Evolutionary conservation across 2,888 invertebrate genomes (phyloP).

Genomic region (Orthosia gothica): DNA sequence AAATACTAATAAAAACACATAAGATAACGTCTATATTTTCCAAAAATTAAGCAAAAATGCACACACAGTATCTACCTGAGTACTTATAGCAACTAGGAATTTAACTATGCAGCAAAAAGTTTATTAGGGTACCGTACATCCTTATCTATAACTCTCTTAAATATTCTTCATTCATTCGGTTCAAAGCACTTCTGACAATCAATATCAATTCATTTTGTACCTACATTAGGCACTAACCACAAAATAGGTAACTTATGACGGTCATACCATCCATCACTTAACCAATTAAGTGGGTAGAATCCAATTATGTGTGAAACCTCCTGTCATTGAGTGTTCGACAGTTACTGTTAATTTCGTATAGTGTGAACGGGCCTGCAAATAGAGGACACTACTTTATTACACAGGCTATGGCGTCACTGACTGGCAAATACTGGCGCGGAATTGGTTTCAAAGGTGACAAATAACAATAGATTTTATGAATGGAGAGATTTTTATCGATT

Average conservation of each 20-base stretch:
- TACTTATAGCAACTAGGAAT: too few relatives aligned
- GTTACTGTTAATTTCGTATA: slow-evolving; percentile 61
- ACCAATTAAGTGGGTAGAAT: slow-evolving; percentile 48
- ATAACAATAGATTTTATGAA: too few relatives aligned
- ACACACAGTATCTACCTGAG: too few relatives aligned
- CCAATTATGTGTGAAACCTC: slow-evolving; percentile 59
- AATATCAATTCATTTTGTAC: slow-evolving; percentile 3
- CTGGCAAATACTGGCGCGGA: slow-evolving; percentile 37
- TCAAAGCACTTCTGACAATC: neutral
- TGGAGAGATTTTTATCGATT: too few relatives aligned
- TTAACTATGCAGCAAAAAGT: neutral
- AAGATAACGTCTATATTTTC: too few relatives aligned
- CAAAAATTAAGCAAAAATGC: too few relatives aligned
- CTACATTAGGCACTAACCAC: neutral
- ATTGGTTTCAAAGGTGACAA: slow-evolving; percentile 23
- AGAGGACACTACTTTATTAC: slow-evolving; percentile 51
- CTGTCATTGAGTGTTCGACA: slow-evolving; percentile 49
- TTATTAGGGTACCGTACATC: neutral
- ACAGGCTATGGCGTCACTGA: slow-evolving; percentile 37
- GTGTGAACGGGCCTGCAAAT: slow-evolving; percentile 54
- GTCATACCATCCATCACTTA: slow-evolving; percentile 40
- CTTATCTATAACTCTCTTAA: neutral
- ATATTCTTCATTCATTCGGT: neutral
- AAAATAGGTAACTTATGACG: slow-evolving; percentile 27
- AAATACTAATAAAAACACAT: neutral